Evolutionary conservation across 1,140 invertebrate genomes (phyloP).

Genomic region (Tetramorium simillimum): DNA sequence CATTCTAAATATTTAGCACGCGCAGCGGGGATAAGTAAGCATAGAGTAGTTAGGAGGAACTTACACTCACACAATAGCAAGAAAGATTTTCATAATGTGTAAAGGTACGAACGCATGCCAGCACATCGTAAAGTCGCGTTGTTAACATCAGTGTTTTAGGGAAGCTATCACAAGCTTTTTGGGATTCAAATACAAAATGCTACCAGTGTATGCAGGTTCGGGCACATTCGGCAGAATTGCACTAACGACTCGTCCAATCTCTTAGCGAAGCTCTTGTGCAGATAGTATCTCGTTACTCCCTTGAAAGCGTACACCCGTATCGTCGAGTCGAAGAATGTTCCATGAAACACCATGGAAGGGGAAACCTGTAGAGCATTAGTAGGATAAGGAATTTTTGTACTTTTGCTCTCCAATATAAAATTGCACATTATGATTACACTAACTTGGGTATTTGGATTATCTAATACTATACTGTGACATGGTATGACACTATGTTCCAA

Average conservation of each 20-base stretch:
- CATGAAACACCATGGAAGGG: slow-evolving; percentile 75
- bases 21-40: slow-evolving; percentile 75
- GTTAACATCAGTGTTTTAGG: slow-evolving; percentile 62
- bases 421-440: slow-evolving; percentile 19
- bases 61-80: slow-evolving; percentile 58
- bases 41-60: slow-evolving; percentile 41
- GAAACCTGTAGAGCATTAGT: slow-evolving; percentile 69
- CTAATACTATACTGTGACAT: slow-evolving; percentile 89
- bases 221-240: slow-evolving; percentile 86
- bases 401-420: not conserved
- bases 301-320: slow-evolving; percentile 86
- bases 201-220: slow-evolving; percentile 88
- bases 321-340: slow-evolving; percentile 77
- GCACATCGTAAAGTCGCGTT: slow-evolving; percentile 51
- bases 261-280: slow-evolving; percentile 86
- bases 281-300: slow-evolving; percentile 86
- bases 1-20: slow-evolving; percentile 42
- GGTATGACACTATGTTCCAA: slow-evolving; percentile 88
- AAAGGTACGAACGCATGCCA: slow-evolving; percentile 64
- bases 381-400: not conserved
- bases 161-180: slow-evolving; percentile 53
- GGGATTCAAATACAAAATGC: slow-evolving; percentile 72
- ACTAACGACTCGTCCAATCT: slow-evolving; percentile 87
- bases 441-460: slow-evolving; percentile 88
- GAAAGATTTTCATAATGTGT: slow-evolving; percentile 53